Base-by-base conservation (phyloP, 2,888 invertebrate genomes). In the Euproctis similis region DNA sequence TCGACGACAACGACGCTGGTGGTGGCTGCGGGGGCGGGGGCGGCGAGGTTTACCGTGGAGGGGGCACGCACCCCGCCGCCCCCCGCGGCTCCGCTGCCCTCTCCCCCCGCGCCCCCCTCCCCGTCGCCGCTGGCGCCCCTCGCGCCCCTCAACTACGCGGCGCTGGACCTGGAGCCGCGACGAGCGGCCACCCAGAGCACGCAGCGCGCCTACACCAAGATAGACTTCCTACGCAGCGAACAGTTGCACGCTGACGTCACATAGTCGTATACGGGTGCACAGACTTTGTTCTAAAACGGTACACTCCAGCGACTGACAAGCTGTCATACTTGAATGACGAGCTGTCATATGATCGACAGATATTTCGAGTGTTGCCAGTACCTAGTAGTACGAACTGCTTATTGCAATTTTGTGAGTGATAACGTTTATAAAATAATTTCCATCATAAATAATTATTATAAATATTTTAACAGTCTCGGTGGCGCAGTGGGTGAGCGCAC, bases 221-320 rank as follows among this genome's bases (percentile, higher is more conserved):
- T 94, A 38, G 93, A 93, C 85, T 94, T 93, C 73, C 82, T 88
- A 16, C 89, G 89, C 67, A 87, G 88, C 65, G 88, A 88, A 51
- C 56, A 68, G 30, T 52, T 65, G 9, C 65, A 61, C 52, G 57
- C 65, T 24, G 60, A 58, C 44, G 58, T 39, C 27, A 57, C 62
- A 3, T 60, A 59, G 48, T n/a, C n/a, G n/a, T n/a, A n/a, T n/a
- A n/a, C n/a, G n/a, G n/a, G n/a, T n/a, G n/a, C n/a, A n/a, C n/a
- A n/a, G n/a, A n/a, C n/a, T n/a, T n/a, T n/a, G n/a, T n/a, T n/a
- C n/a, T n/a, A n/a, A n/a, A n/a, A n/a, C n/a, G n/a, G n/a, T n/a
- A n/a, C n/a, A n/a, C n/a, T n/a, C n/a, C n/a, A n/a, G n/a, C n/a
- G n/a, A n/a, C n/a, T n/a, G n/a, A n/a, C n/a, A n/a, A n/a, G n/a